These are phyloP conservation scores for Phyllopteryx taeniolatus DNA, from an alignment of 2,113 vertebrate species.

Conservation along the genomic window DNA sequence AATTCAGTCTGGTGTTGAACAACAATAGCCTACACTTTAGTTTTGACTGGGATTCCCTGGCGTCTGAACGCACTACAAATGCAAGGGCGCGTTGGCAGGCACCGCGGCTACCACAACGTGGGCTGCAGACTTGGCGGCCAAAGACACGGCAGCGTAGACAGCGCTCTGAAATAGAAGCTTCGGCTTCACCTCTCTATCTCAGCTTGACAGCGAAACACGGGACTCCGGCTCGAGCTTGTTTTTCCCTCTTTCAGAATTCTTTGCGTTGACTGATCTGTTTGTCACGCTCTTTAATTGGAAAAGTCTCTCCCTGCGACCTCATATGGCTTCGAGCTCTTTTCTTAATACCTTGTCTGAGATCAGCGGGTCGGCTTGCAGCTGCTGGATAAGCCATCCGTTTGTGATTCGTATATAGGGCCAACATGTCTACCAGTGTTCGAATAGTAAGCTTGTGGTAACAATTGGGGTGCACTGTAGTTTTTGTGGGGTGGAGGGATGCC, in stretches of 20 bases:
- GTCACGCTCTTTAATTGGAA: conserved; percentile 7
- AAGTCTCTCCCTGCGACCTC: conserved; percentile 2
- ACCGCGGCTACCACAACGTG: conserved; percentile 47
- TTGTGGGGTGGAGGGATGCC: conserved; percentile 13
- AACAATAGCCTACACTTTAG: conserved; percentile 49
- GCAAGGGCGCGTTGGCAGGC: conserved; percentile 55
- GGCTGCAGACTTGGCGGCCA: conserved; percentile 57
- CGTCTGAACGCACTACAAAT: conserved; percentile 44
- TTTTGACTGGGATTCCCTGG: conserved; percentile 45
- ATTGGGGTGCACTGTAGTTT: conserved; percentile 28
- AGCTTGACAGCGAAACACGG: not conserved
- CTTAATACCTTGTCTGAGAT: conserved; percentile 15
- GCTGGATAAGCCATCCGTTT: conserved; percentile 15
- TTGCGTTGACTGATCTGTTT: conserved; percentile 9
- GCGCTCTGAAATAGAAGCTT: conserved; percentile 57
- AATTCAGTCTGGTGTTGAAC: conserved; percentile 52
- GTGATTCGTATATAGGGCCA: conserved; percentile 24
- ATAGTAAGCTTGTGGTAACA: conserved; percentile 45
- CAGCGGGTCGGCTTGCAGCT: conserved; percentile 17
- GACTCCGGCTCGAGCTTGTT: not conserved
- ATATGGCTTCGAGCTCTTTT: not conserved
- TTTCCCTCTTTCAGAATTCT: conserved; percentile 2
- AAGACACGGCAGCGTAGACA: conserved; percentile 49
- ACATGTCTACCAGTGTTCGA: conserved; percentile 23
- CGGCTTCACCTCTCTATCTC: conserved; percentile 33